Percentiles rank a stretch among this genome's conserved stretches.
Conservation (phyloP, 2,113 vertebrate genomes). For the Cavia aperea region DNA sequence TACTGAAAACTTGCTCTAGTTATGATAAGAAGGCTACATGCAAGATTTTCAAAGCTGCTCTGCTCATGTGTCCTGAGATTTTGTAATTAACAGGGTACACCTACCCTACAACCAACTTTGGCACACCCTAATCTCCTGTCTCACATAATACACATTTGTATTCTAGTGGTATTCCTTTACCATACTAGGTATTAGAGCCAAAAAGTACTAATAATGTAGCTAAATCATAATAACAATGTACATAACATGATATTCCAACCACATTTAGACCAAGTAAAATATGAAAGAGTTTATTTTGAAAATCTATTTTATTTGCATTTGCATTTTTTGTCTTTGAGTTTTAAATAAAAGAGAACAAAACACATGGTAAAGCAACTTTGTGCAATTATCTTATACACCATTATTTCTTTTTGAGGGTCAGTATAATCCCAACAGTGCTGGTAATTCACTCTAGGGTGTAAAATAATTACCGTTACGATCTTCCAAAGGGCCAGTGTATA, state of each 20-base stretch:
- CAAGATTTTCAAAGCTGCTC: not conserved
- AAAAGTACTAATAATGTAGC: not conserved
- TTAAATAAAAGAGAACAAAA: slow-evolving; percentile 20
- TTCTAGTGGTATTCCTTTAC: not conserved
- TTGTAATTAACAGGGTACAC: not conserved
- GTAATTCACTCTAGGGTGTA: not conserved
- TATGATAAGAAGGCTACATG: not conserved
- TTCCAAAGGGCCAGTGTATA: not conserved
- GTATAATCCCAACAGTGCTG: accelerated
- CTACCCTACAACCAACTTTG: not conserved
- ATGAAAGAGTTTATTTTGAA: not conserved
- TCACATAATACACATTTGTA: not conserved
- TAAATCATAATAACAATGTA: not conserved
- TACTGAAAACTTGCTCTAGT: not conserved
- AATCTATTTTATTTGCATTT: not conserved
- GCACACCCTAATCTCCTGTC: not conserved
- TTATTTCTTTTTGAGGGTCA: not conserved
- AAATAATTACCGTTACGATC: not conserved
- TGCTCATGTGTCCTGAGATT: not conserved
- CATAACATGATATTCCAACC: not conserved
- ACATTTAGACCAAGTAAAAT: not conserved
- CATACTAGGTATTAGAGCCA: not conserved
- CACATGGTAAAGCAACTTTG: not conserved
- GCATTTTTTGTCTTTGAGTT: not conserved
- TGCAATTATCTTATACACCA: not conserved